phyloP scores from a whole-genome alignment of 2,113 vertebrate genomes.

The Rissa tridactyla region DNA sequence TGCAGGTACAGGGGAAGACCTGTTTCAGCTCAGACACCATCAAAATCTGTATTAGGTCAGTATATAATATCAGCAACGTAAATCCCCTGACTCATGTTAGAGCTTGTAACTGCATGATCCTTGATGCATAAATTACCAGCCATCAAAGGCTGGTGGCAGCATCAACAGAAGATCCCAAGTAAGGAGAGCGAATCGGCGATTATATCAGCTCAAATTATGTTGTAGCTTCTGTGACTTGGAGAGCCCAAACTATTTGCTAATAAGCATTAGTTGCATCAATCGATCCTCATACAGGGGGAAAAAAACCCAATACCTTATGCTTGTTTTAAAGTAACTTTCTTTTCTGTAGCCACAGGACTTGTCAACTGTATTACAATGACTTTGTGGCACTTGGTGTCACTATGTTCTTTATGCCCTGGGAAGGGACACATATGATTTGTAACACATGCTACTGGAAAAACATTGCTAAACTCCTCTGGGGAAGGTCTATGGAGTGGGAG shows the following conservation, averaged over 20 bases:
- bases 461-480: neutral
- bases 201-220: neutral
- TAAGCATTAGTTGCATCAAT: neutral
- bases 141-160: neutral
- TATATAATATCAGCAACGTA: neutral
- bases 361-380: neutral
- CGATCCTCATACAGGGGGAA: neutral
- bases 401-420: neutral
- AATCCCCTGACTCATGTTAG: neutral
- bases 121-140: neutral
- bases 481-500: neutral
- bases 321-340: neutral
- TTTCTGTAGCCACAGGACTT: neutral
- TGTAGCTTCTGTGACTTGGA: neutral
- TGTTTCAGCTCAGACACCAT: neutral
- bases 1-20: neutral
- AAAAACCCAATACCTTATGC: rapidly evolving
- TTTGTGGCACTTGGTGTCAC: neutral
- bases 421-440: neutral
- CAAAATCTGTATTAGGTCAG: neutral
- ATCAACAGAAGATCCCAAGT: neutral
- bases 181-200: neutral
- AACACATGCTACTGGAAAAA: neutral
- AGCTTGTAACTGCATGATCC: neutral
- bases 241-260: neutral